phyloP scores from a whole-genome alignment of 2,797 vertebrate species.

The Schizopygopsis malacanthus region DNA sequence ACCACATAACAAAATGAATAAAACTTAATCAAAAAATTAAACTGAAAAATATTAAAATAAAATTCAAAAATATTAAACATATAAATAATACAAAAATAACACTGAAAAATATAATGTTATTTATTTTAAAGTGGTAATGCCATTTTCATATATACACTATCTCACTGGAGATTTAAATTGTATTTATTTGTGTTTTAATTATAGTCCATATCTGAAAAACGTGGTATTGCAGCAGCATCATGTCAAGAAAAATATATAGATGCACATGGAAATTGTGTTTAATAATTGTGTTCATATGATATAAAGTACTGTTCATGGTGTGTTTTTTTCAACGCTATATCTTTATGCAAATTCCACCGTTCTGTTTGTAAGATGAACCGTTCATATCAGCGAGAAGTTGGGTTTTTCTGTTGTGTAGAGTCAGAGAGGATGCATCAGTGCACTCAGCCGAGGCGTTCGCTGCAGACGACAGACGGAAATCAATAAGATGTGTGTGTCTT shows the following conservation, averaged over 20 bases:
- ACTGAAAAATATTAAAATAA: not conserved
- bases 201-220: not conserved
- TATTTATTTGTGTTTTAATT: not conserved
- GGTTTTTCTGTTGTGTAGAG: not conserved
- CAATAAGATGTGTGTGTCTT: slow-evolving; percentile 42
- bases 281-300: not conserved
- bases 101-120: not conserved
- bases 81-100: not conserved
- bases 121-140: not conserved
- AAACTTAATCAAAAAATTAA: not conserved
- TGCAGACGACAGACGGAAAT: slow-evolving; percentile 30
- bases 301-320: not conserved
- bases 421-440: slow-evolving; percentile 8
- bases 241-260: not conserved
- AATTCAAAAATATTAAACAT: no score
- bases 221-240: not conserved
- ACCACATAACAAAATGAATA: not conserved
- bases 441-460: slow-evolving; percentile 11
- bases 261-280: not conserved
- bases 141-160: not conserved
- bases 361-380: not conserved
- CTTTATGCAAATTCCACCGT: not conserved
- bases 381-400: not conserved
- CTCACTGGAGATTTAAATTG: not conserved
- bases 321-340: not conserved